Evolutionary conservation across 2,113 vertebrate species (phyloP).

Genomic region (Oryzias javanicus): DNA sequence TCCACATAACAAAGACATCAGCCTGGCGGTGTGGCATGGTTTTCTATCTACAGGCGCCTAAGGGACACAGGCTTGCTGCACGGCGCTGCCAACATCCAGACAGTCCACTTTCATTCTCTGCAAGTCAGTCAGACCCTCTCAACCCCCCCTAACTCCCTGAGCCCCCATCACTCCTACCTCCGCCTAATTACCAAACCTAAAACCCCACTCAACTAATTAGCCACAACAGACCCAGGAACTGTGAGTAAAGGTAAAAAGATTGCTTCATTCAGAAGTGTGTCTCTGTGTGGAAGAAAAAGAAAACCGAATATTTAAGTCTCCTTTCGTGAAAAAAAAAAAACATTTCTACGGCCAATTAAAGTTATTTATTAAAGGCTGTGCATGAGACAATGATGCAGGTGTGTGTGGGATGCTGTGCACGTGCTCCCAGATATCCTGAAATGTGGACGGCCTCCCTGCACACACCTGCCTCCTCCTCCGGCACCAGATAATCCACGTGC

Average conservation of each 20-base stretch:
- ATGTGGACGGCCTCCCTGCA: constrained; percentile 3
- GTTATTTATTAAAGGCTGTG: constrained; percentile 70
- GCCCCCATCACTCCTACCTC: constrained; percentile 71
- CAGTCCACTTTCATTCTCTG: constrained; percentile 66
- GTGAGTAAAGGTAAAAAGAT: constrained; percentile 87
- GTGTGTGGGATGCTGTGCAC: constrained; percentile 45
- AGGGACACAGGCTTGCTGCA: constrained; percentile 68
- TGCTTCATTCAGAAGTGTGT: constrained; percentile 78
- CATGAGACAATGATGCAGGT: constrained; percentile 59
- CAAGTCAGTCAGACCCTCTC: constrained; percentile 70
- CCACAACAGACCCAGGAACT: constrained; percentile 86
- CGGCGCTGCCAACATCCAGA: constrained; percentile 70
- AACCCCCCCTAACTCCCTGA: constrained; percentile 68
- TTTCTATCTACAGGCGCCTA: constrained; percentile 66
- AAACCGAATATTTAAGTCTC: constrained; percentile 59
- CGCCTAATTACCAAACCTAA: constrained; percentile 80
- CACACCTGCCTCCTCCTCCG: constrained; percentile 7
- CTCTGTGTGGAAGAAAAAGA: constrained; percentile 53
- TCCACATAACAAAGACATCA: constrained; percentile 76
- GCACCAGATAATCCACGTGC: constrained; percentile 35
- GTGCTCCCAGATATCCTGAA: constrained; percentile 25
- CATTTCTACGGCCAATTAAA: constrained; percentile 71
- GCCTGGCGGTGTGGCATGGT: constrained; percentile 57
- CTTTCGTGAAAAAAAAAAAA: constrained; percentile 32
- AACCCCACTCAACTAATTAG: constrained; percentile 88